phyloP scores from a whole-genome alignment of 2,113 vertebrate species.

The Sarotherodon lohbergeri region DNA sequence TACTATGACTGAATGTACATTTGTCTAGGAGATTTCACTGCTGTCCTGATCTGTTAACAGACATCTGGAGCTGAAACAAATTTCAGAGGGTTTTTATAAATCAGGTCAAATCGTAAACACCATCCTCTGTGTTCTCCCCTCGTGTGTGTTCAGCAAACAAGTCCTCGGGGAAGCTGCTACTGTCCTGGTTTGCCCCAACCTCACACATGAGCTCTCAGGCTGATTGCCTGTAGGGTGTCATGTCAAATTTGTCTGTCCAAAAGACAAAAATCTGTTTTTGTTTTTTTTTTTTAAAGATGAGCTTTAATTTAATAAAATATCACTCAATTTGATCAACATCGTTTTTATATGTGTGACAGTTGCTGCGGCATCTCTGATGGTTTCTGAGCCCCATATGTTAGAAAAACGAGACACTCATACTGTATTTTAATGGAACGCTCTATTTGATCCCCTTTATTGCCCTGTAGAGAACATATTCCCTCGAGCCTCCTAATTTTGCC shows the following conservation, averaged over 20 bases:
- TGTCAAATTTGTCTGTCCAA: neutral
- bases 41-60: neutral
- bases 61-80: slow-evolving; percentile 7
- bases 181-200: neutral
- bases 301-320: neutral
- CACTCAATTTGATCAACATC: neutral
- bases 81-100: neutral
- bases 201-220: neutral
- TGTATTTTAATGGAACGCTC: neutral
- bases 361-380: neutral
- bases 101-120: neutral
- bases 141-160: slow-evolving; percentile 2
- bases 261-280: neutral
- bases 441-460: neutral
- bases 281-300: neutral
- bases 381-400: neutral
- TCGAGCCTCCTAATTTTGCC: neutral
- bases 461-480: neutral
- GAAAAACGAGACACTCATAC: neutral
- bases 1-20: neutral
- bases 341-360: neutral
- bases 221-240: neutral
- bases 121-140: neutral
- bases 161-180: neutral
- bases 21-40: neutral